phyloP scores from a whole-genome alignment of 1,140 invertebrate species.

The Pseudobourletiella spinata region DNA sequence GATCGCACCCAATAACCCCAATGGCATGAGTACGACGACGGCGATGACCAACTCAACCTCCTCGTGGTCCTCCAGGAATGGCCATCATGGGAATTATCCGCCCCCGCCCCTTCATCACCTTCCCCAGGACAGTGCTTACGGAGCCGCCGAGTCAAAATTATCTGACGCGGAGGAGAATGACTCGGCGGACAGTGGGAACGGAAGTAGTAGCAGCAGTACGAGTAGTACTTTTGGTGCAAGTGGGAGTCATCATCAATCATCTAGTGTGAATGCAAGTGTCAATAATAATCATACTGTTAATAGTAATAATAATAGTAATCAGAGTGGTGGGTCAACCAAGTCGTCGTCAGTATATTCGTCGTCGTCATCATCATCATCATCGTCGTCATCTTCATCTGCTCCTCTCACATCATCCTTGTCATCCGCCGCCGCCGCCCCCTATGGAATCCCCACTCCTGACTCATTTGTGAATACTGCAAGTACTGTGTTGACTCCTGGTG shows the following conservation, averaged over 20 bases:
- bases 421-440: too few species aligned
- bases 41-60: background rate
- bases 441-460: background rate
- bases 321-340: background rate
- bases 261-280: background rate
- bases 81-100: background rate
- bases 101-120: conserved; percentile 6
- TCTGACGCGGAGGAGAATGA: conserved; percentile 30
- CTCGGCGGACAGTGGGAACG: conserved; percentile 32
- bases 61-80: conserved; percentile 4
- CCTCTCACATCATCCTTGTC: too few species aligned
- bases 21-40: too few species aligned
- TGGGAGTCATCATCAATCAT: conserved; percentile 15
- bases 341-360: background rate
- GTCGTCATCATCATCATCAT: background rate
- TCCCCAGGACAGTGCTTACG: conserved; percentile 5
- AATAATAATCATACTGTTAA: conserved; percentile 12
- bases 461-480: background rate
- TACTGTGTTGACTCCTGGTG: background rate
- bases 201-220: conserved; percentile 22
- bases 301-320: conserved; percentile 5
- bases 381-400: too few species aligned
- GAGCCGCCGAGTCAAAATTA: conserved; percentile 8
- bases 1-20: background rate
- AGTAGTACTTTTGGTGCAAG: conserved; percentile 11